phyloP scores from a whole-genome alignment of 2,113 vertebrate genomes.

The Mustela lutreola region DNA sequence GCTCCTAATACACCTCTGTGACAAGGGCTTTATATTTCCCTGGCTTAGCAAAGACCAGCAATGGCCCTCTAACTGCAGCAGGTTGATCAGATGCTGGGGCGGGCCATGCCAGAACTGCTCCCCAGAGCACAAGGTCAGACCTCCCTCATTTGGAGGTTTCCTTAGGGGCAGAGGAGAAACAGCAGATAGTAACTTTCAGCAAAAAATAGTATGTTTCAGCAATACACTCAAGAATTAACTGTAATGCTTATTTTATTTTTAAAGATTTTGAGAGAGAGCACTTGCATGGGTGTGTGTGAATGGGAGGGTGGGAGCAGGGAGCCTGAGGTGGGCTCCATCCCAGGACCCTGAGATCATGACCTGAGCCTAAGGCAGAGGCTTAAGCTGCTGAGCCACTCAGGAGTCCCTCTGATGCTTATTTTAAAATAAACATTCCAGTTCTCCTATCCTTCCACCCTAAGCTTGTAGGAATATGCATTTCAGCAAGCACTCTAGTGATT shows the following conservation, averaged over 20 bases:
- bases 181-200: not conserved
- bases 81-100: not conserved
- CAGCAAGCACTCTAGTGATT: not conserved
- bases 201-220: not conserved
- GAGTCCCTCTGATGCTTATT: too few species aligned
- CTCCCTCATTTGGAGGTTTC: not conserved
- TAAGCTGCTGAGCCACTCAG: too few species aligned
- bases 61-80: not conserved
- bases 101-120: not conserved
- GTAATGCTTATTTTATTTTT: not conserved
- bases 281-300: too few species aligned
- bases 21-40: not conserved
- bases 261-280: too few species aligned
- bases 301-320: too few species aligned
- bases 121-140: not conserved
- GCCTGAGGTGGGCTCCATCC: too few species aligned
- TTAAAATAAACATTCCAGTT: not conserved
- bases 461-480: not conserved
- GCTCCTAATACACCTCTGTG: not conserved
- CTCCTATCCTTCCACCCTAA: not conserved
- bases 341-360: too few species aligned
- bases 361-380: too few species aligned
- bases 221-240: slow-evolving; percentile 6
- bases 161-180: not conserved
- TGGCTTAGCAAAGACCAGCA: not conserved